Conservation (phyloP, 2,888 invertebrate species). For the Flexamia atlantica region DNA sequence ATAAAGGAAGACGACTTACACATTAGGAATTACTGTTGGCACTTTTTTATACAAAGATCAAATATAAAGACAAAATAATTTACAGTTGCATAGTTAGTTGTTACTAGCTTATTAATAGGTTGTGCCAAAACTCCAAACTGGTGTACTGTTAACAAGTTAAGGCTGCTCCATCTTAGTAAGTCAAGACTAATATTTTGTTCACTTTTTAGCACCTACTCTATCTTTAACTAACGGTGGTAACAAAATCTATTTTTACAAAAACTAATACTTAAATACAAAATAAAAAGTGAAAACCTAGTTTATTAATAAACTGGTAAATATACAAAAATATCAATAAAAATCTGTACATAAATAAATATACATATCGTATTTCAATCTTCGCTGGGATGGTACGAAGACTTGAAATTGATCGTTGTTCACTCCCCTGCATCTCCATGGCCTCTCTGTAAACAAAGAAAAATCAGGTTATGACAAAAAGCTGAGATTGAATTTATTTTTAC, state of each 20-base stretch:
- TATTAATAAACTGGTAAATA: not conserved
- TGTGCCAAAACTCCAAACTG: no score
- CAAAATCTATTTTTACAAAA: not conserved
- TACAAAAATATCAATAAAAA: not conserved
- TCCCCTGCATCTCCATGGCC: slow-evolving; percentile 5
- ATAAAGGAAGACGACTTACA: not conserved
- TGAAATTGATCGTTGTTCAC: not conserved
- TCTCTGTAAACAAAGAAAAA: not conserved
- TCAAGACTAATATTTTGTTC: no score
- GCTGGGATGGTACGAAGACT: not conserved
- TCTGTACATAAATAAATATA: slow-evolving; percentile 22
- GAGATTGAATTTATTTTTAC: no score
- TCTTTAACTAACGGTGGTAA: no score
- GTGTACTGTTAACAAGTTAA: no score
- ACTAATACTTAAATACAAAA: not conserved
- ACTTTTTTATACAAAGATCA: not conserved
- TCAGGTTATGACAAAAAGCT: no score
- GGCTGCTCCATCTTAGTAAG: no score
- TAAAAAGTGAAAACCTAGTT: slow-evolving; percentile 7
- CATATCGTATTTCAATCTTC: not conserved
- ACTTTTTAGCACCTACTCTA: no score
- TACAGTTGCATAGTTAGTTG: no score
- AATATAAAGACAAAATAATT: no score
- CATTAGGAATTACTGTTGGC: not conserved
- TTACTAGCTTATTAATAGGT: no score